Evolutionary conservation across 2,888 invertebrate genomes (phyloP).

Genomic region (Andrena flavipes): DNA sequence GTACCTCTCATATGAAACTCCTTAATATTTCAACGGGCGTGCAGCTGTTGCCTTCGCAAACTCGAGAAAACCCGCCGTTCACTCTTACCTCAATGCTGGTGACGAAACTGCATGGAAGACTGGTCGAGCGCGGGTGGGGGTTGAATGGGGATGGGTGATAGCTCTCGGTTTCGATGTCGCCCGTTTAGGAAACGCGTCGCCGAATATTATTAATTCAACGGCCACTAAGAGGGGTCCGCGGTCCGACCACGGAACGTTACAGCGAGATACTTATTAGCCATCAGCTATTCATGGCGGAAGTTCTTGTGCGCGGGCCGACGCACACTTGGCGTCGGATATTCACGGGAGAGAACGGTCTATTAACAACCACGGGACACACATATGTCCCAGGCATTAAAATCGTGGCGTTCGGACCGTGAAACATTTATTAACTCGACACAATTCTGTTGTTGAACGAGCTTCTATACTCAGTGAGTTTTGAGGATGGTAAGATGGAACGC

Average conservation of each 20-base stretch:
- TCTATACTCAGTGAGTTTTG: neutral
- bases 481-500: neutral
- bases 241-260: slow-evolving; percentile 57
- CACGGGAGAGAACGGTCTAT: slow-evolving; percentile 47
- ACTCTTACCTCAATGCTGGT: slow-evolving; percentile 40
- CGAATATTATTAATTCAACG: slow-evolving; percentile 70
- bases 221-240: slow-evolving; percentile 59
- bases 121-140: neutral
- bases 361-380: slow-evolving; percentile 21
- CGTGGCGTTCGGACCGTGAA: slow-evolving; percentile 5
- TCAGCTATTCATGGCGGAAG: slow-evolving; percentile 69
- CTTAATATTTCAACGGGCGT: slow-evolving; percentile 76
- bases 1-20: slow-evolving; percentile 59
- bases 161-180: slow-evolving; percentile 17
- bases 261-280: slow-evolving; percentile 64
- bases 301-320: slow-evolving; percentile 46
- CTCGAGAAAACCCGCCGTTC: slow-evolving; percentile 66
- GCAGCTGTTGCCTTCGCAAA: slow-evolving; percentile 80
- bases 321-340: slow-evolving; percentile 29
- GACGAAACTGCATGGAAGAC: slow-evolving; percentile 37
- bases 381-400: neutral
- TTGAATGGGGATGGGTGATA: slow-evolving; percentile 10
- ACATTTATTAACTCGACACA: slow-evolving; percentile 19
- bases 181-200: slow-evolving; percentile 53
- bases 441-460: too few species aligned